Evolutionary conservation across 2,113 vertebrate genomes (phyloP).

Genomic region (Phasianus colchicus): DNA sequence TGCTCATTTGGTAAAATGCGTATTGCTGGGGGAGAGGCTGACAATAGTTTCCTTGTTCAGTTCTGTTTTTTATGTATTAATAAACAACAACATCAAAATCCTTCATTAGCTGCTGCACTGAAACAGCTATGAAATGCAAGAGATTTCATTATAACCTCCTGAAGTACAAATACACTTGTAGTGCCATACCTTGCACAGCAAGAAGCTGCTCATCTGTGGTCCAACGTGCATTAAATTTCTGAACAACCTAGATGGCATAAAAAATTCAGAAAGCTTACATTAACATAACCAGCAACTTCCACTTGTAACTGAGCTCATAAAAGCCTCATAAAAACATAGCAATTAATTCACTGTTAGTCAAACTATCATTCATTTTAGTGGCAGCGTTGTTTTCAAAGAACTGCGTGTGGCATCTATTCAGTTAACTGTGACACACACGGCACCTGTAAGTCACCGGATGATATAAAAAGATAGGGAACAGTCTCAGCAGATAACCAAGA

Average conservation of each 20-base stretch:
- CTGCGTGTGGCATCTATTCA: neutral
- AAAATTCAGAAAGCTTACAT: neutral
- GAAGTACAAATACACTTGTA: neutral
- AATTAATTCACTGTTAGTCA: conserved; percentile 1
- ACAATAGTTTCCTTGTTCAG: neutral
- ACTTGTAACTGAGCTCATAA: neutral
- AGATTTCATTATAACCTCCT: neutral
- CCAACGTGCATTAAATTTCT: conserved; percentile 96
- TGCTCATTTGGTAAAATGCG: neutral
- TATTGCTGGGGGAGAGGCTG: neutral
- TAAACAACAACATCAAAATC: neutral
- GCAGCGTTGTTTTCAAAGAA: neutral
- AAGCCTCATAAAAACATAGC: neutral
- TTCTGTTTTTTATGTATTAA: neutral
- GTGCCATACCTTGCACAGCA: conserved; percentile 92
- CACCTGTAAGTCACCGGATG: neutral
- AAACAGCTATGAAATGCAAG: neutral
- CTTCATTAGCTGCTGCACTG: neutral
- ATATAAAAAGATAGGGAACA: neutral
- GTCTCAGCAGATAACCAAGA: neutral
- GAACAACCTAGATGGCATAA: conserved; percentile 80
- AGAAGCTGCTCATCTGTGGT: conserved; percentile 98
- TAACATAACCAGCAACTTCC: neutral
- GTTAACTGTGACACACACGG: neutral
- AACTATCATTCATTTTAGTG: neutral